Evolutionary conservation across 2,113 vertebrate species (phyloP), one percentile per base, ranked within the genome.

Genomic region (Rhinichthys klamathensis): DNA sequence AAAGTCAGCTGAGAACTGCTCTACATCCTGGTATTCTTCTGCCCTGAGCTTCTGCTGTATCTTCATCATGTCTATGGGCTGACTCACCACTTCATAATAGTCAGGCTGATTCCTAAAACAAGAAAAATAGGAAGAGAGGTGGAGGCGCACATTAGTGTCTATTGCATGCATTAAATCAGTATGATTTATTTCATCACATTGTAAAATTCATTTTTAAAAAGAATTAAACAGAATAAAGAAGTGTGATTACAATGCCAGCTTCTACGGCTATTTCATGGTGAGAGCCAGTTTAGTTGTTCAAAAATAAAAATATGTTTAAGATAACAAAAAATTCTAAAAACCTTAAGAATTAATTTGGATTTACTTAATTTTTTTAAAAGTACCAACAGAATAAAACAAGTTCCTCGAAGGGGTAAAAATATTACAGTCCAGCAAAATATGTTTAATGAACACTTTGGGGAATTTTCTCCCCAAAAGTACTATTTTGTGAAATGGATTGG

Each of bases 11-110:
- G 97, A 97, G 87, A 99, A 93, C 85, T 98, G 92, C 79, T 96
- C 96, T 88, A 98, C 96, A 80, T 99, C 96, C 90, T 96, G 96
- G 87, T 99, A 99, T 78, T 99, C 98, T 85, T 99, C 98, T 92
- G 98, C 97, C 93, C 98, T 98, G 63, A 99, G 93, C 91, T 99
- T 99, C 86, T 98, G 96, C 70, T 98, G 98, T 88, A 99, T 99
- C 91, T 99, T 99, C 93, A 98, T 97, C 95, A 99, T 96, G 89
- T 99, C 98, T 81, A 99, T 99, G 54, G 98, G 98, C 90, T 99
- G 97, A 89, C 97, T 96, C 89, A 99, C 96, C 82, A 97, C 95
- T 90, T 99, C 97, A 89, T 99, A 99, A 91, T 99, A 99, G 92
- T 99, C 98, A 85, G 98, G 97, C 84, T 97, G 97, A 93, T 99